phyloP scores from a whole-genome alignment of 30 jellyfish, hydroid and myxozoan genomes.

The Sanderia malayensis region DNA sequence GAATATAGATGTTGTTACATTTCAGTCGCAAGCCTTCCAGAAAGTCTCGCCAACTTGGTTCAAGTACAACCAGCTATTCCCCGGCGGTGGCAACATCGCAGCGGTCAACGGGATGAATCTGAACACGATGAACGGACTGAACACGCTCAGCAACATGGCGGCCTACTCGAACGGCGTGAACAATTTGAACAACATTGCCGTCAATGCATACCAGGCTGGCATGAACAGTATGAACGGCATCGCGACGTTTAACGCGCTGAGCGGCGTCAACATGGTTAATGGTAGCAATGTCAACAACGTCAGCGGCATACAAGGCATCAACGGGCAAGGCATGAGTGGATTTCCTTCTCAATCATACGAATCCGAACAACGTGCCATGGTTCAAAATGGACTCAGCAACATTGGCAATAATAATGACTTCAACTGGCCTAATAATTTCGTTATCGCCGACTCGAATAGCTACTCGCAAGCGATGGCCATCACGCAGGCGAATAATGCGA shows the following conservation, averaged over 20 bases:
- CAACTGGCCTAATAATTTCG: slow-evolving; percentile 91
- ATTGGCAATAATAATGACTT: slow-evolving; percentile 73
- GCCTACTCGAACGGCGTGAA: slow-evolving; percentile 88
- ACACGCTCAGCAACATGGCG: slow-evolving; percentile 78
- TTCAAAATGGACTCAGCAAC: slow-evolving; percentile 64
- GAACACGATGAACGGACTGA: slow-evolving; percentile 82
- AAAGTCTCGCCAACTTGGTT: slow-evolving; percentile 97
- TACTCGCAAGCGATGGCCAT: slow-evolving; percentile 87
- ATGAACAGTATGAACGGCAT: slow-evolving; percentile 74
- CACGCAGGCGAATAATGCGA: slow-evolving; percentile 77
- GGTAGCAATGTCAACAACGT: slow-evolving; percentile 79
- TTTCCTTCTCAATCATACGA: slow-evolving; percentile 92
- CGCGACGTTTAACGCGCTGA: slow-evolving; percentile 84
- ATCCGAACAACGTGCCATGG: slow-evolving; percentile 78
- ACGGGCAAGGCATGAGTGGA: slow-evolving; percentile 84
- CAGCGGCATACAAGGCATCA: slow-evolving; percentile 67
- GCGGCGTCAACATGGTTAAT: slow-evolving; percentile 85
- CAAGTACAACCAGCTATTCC: slow-evolving; percentile 85
- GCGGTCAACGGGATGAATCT: slow-evolving; percentile 91
- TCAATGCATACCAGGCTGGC: slow-evolving; percentile 88
- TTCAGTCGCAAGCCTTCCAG: slow-evolving; percentile 63
- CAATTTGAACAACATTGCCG: slow-evolving; percentile 64
- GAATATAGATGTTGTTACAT: too few relatives aligned
- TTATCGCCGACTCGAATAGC: slow-evolving; percentile 82
- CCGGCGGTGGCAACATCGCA: slow-evolving; percentile 71